Evolutionary conservation across 2,888 invertebrate genomes (phyloP).

Genomic region (Leucophenga maculata): DNA sequence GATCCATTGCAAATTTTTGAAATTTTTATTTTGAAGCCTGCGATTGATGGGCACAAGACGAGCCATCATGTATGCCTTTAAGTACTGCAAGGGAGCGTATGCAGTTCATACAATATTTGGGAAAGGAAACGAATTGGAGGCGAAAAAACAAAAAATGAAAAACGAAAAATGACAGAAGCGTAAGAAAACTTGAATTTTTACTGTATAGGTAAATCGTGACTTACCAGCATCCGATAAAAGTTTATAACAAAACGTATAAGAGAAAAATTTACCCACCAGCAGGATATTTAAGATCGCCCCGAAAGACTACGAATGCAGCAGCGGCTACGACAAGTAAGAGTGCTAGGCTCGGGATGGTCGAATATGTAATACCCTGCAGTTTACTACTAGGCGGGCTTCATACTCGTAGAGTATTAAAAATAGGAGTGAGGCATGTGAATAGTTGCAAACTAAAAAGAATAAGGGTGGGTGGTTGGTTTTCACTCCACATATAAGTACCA

Average conservation of each 20-base stretch:
- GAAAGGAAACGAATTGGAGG: too few relatives aligned
- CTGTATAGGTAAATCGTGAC: constrained; percentile 64
- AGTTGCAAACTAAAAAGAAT: too few relatives aligned
- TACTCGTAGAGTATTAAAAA: too few relatives aligned
- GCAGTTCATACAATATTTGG: too few relatives aligned
- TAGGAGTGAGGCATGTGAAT: too few relatives aligned
- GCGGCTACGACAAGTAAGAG: constrained; percentile 15
- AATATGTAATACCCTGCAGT: neutral
- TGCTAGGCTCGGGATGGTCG: neutral
- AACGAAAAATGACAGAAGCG: constrained; percentile 3
- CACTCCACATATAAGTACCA: too few relatives aligned
- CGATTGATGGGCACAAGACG: too few relatives aligned
- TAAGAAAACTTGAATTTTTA: constrained; percentile 35
- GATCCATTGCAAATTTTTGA: neutral
- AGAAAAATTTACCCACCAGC: constrained; percentile 69
- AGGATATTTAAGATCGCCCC: constrained; percentile 69
- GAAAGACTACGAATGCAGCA: constrained; percentile 58
- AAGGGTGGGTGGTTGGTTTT: too few relatives aligned
- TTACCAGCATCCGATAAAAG: constrained; percentile 69
- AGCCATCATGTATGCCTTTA: too few relatives aligned
- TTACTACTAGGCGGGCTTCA: neutral
- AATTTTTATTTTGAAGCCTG: neutral
- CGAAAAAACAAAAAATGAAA: neutral
- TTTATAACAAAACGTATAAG: constrained; percentile 51
- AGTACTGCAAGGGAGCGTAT: too few relatives aligned